Conservation (phyloP, 1,140 invertebrate genomes). For the Aphis gossypii region DNA sequence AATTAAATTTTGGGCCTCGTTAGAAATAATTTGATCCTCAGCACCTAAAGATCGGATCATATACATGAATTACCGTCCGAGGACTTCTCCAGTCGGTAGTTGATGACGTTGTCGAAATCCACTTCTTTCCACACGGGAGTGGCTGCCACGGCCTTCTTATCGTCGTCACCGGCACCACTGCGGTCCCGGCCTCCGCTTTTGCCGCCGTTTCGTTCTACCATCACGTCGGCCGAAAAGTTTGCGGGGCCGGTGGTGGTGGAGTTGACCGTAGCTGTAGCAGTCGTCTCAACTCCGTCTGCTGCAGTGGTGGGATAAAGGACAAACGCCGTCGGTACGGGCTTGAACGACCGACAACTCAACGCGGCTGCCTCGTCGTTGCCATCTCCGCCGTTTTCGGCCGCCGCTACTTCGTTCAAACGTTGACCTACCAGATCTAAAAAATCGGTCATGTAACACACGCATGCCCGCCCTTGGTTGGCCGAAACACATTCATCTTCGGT, state of each 20-base stretch:
- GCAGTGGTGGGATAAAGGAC: background rate
- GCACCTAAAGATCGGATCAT: no score
- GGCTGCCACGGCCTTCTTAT: no score
- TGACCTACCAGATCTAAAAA: background rate
- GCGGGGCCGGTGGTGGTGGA: background rate
- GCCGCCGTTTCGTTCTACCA: background rate
- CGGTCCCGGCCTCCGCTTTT: background rate
- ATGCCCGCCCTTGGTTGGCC: no score
- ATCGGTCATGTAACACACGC: no score
- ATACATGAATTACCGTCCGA: background rate
- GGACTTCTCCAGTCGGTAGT: background rate
- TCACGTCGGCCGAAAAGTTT: no score
- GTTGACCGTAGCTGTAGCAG: background rate
- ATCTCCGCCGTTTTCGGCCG: background rate
- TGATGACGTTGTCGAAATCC: background rate
- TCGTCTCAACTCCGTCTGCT: background rate
- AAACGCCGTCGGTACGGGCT: background rate
- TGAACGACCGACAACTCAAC: background rate
- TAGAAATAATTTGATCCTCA: no score
- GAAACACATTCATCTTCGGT: no score
- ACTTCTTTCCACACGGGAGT: background rate
- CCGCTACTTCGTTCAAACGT: background rate
- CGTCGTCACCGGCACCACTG: background rate
- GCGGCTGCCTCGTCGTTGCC: no score
- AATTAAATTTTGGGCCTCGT: no score